Evolutionary conservation across 2,888 invertebrate species (phyloP).

Genomic region (Drosophila greeni): DNA sequence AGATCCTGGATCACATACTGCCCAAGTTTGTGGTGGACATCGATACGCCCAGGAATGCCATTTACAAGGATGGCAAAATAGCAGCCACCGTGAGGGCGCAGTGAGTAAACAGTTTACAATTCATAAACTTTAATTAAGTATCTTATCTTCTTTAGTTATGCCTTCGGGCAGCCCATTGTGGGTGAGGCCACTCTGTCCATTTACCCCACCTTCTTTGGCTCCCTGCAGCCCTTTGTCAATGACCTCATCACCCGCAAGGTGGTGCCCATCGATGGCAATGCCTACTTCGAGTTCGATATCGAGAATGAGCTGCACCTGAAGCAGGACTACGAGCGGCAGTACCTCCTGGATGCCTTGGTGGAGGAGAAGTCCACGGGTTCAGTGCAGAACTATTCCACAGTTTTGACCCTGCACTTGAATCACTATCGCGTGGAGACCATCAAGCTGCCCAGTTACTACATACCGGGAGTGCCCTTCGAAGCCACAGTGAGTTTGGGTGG

Average conservation of each 20-base stretch:
- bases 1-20: slow-evolving; percentile 93
- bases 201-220: slow-evolving; percentile 85
- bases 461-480: slow-evolving; percentile 90
- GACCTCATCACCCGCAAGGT: slow-evolving; percentile 84
- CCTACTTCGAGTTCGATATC: slow-evolving; percentile 88
- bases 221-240: slow-evolving; percentile 77
- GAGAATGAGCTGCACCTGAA: slow-evolving; percentile 88
- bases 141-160: slow-evolving; percentile 60
- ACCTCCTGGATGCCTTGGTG: slow-evolving; percentile 92
- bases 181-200: slow-evolving; percentile 93
- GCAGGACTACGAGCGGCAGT: slow-evolving; percentile 87
- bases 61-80: slow-evolving; percentile 90
- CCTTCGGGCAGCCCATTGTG: slow-evolving; percentile 88
- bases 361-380: slow-evolving; percentile 92
- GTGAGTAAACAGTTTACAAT: no score
- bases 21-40: slow-evolving; percentile 96
- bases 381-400: slow-evolving; percentile 88
- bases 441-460: slow-evolving; percentile 92
- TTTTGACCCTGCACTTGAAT: slow-evolving; percentile 88
- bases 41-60: slow-evolving; percentile 88
- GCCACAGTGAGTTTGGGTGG: slow-evolving; percentile 66
- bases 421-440: slow-evolving; percentile 88
- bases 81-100: slow-evolving; percentile 83
- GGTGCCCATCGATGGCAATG: slow-evolving; percentile 82
- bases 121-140: no score